phyloP scores from a whole-genome alignment of 2,888 invertebrate genomes.

The Cephus sareptanus region DNA sequence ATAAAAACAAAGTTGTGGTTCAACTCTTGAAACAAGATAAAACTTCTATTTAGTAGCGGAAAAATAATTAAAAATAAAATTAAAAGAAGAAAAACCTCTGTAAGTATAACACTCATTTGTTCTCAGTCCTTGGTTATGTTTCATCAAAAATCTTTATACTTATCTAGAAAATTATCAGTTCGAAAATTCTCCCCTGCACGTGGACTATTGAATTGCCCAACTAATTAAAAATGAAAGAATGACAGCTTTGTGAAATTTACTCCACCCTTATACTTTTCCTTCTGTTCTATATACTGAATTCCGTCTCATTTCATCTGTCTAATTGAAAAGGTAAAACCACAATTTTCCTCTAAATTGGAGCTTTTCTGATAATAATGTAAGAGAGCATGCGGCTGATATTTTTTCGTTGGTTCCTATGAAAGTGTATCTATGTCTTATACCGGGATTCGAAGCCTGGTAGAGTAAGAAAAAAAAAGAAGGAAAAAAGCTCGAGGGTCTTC shows the following conservation, averaged over 20 bases:
- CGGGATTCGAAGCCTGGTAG: neutral
- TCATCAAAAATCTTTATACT: neutral
- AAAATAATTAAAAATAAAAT: neutral
- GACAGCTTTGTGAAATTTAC: neutral
- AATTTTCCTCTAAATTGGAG: neutral
- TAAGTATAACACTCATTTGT: neutral
- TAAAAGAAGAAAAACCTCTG: neutral
- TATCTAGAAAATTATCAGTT: neutral
- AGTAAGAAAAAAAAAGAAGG: neutral
- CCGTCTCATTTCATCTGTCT: neutral
- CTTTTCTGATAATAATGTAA: neutral
- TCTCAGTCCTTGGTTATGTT: neutral
- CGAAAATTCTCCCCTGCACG: neutral
- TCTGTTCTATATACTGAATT: neutral
- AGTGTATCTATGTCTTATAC: neutral
- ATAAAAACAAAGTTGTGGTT: neutral
- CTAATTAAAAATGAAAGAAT: too few species aligned
- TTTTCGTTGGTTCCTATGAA: neutral
- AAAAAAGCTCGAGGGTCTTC: neutral
- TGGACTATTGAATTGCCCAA: neutral
- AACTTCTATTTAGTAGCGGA: too few species aligned
- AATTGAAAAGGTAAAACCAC: neutral
- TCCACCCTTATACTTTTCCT: neutral
- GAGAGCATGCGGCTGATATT: neutral
- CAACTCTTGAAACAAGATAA: neutral